Evolutionary conservation across 2,797 vertebrate genomes (phyloP).

Genomic region (Ctenopoma multispine): DNA sequence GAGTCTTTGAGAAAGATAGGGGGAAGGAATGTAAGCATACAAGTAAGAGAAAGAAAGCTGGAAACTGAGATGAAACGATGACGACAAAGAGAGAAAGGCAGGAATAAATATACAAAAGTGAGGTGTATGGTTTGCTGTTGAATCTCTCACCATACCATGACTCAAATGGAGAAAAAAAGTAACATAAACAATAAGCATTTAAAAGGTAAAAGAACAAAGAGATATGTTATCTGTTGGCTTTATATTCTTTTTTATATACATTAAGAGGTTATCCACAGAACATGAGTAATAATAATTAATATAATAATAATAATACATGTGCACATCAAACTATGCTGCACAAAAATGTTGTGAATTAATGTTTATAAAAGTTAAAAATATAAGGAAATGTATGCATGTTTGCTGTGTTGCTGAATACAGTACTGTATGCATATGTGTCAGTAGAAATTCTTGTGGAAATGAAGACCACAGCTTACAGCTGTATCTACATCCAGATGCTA

Average conservation of each 20-base stretch:
- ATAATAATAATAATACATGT: too few species aligned
- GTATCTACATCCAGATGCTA: background rate
- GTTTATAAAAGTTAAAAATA: background rate
- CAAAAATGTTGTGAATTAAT: too few species aligned
- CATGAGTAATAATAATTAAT: too few species aligned
- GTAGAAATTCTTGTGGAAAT: background rate
- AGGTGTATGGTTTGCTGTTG: conserved; percentile 17
- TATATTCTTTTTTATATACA: background rate
- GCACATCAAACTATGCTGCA: too few species aligned
- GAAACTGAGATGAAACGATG: conserved; percentile 33
- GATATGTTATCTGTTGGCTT: background rate
- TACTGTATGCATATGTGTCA: background rate
- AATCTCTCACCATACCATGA: background rate
- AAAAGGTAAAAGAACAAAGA: background rate
- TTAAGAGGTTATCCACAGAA: too few species aligned
- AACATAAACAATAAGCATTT: background rate
- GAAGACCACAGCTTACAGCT: background rate
- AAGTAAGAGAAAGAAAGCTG: conserved; percentile 14
- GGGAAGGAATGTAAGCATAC: conserved; percentile 26
- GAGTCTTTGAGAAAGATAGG: conserved; percentile 32
- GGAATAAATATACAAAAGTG: background rate
- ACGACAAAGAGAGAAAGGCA: conserved; percentile 1
- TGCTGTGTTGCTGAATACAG: background rate
- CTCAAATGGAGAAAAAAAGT: conserved; percentile 11
- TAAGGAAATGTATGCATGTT: background rate